Evolutionary conservation across 2,888 invertebrate species (phyloP).

Genomic region (Melolontha melolontha): DNA sequence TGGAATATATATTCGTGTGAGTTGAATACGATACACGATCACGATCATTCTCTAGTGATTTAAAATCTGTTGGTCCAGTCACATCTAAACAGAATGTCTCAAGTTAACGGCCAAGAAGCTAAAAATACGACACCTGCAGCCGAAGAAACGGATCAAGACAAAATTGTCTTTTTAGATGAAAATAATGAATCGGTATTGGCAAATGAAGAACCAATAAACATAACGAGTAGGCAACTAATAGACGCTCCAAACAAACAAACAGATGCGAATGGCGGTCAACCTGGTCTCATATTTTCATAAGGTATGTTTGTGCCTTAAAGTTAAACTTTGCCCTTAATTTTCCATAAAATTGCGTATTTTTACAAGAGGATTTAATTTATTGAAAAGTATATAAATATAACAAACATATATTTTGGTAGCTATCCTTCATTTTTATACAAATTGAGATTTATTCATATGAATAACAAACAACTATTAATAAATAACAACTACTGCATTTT

Average conservation of each 20-base stretch:
- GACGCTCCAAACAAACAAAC: slow-evolving; percentile 25
- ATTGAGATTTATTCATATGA: too few species aligned
- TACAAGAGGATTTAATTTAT: too few species aligned
- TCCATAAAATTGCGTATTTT: neutral
- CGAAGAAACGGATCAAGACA: neutral
- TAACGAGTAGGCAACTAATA: slow-evolving; percentile 8
- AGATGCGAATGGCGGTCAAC: slow-evolving; percentile 31
- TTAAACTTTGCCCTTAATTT: neutral
- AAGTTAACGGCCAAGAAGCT: slow-evolving; percentile 3
- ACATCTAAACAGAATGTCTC: neutral
- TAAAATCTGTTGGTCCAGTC: neutral
- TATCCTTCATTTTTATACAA: neutral
- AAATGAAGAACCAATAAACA: neutral
- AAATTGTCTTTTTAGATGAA: slow-evolving; percentile 13
- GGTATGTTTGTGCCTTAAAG: slow-evolving; percentile 22
- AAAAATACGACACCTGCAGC: neutral
- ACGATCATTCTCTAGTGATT: neutral
- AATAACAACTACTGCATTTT: too few species aligned
- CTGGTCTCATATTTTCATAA: slow-evolving; percentile 20
- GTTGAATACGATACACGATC: neutral
- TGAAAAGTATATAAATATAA: too few species aligned
- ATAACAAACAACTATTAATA: too few species aligned
- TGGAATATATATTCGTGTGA: slow-evolving; percentile 9
- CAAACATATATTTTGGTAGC: too few species aligned
- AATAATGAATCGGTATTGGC: neutral